Evolutionary conservation across 2,113 vertebrate genomes (phyloP).

Genomic region (Neofelis nebulosa): DNA sequence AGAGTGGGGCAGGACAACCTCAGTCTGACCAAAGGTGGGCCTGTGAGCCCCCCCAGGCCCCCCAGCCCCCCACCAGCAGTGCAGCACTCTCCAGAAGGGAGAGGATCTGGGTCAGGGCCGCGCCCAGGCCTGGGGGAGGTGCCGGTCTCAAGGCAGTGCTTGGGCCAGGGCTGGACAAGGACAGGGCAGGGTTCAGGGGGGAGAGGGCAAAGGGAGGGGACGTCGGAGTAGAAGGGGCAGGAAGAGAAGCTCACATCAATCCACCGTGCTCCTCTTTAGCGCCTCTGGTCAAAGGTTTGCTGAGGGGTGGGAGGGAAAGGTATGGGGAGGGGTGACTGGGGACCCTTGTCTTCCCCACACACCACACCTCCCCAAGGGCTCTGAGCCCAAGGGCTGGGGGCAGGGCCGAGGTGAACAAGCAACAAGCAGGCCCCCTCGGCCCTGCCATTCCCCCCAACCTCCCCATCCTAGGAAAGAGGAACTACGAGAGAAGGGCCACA

Average conservation of each 20-base stretch:
- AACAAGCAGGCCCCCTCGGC: neutral
- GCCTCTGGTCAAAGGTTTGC: constrained; percentile 82
- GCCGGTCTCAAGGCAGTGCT: neutral
- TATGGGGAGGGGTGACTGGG: constrained; percentile 43
- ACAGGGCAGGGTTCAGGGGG: neutral
- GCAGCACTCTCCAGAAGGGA: neutral
- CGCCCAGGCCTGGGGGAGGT: neutral
- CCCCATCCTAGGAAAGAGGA: neutral
- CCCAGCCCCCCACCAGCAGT: neutral
- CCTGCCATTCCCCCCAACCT: neutral
- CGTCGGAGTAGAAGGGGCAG: neutral
- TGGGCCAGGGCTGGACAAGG: neutral
- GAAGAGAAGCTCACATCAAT: constrained; percentile 76
- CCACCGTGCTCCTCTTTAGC: constrained; percentile 80
- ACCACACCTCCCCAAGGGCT: neutral
- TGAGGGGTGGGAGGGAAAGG: constrained; percentile 64
- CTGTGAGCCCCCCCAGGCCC: neutral
- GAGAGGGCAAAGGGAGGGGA: neutral
- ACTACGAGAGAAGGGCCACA: no score
- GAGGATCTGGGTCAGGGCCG: neutral
- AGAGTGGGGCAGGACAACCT: constrained; percentile 25
- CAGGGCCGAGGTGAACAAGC: constrained; percentile 12
- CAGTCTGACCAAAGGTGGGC: constrained; percentile 1
- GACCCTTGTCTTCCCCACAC: constrained; percentile 47
- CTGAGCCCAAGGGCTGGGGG: neutral